phyloP scores from a whole-genome alignment of 1,140 invertebrate species.

The Drosophila saltans region DNA sequence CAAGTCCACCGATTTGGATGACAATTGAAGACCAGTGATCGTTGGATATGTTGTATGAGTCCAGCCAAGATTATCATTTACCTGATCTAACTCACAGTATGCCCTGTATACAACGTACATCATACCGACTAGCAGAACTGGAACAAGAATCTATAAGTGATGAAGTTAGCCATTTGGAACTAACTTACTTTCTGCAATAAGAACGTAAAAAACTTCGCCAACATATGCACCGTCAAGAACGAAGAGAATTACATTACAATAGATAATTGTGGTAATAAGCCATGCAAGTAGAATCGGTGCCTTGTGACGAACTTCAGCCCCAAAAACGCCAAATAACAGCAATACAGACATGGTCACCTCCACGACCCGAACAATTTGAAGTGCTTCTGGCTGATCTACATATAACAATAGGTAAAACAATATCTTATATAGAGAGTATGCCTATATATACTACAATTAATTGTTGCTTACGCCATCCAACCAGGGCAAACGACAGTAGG shows the following conservation, averaged over 20 bases:
- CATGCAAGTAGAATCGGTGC: background rate
- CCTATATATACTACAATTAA: background rate
- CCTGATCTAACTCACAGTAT: background rate
- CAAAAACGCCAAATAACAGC: background rate
- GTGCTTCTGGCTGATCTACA: no score
- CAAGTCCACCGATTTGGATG: background rate
- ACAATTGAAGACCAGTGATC: background rate
- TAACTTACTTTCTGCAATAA: background rate
- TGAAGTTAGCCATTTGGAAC: background rate
- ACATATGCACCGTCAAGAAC: background rate
- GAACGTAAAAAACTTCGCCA: background rate
- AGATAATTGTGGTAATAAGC: background rate
- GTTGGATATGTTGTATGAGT: background rate
- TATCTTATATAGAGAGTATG: no score
- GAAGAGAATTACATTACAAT: background rate
- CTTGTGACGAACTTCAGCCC: constrained; percentile 3
- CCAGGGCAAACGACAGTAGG: background rate
- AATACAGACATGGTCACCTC: background rate
- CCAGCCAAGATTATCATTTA: background rate
- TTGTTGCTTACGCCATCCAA: background rate
- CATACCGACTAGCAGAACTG: background rate
- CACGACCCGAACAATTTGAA: background rate
- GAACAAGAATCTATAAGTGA: background rate
- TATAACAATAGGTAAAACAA: no score
- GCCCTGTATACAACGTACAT: constrained; percentile 1